phyloP scores from a whole-genome alignment of 2,113 vertebrate genomes.

The Fukomys damarensis region DNA sequence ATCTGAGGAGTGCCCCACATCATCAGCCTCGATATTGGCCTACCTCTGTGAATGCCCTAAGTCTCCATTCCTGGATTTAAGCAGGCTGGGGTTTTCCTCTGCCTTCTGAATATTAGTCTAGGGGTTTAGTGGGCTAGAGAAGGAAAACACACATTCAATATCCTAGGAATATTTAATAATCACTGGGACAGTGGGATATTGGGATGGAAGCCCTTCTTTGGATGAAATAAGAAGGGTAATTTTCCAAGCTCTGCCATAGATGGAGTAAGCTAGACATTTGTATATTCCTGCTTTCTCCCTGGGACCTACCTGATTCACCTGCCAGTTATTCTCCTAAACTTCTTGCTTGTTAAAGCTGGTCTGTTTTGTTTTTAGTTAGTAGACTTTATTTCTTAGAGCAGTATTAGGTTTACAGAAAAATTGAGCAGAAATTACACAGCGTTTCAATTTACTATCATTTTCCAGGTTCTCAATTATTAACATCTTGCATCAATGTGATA shows the following conservation, averaged over 20 bases:
- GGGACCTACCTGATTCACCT: not conserved
- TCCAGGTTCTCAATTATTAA: not conserved
- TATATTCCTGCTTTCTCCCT: slow-evolving; percentile 15
- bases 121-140: not conserved
- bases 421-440: not conserved
- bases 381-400: not conserved
- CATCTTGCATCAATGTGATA: not conserved
- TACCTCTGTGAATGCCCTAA: not conserved
- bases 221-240: not conserved
- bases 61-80: not conserved
- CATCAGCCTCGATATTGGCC: not conserved
- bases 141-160: not conserved
- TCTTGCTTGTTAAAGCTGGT: not conserved
- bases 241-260: not conserved
- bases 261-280: not conserved
- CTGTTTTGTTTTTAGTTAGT: slow-evolving; percentile 10
- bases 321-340: not conserved
- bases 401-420: slow-evolving; percentile 5
- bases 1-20: not conserved
- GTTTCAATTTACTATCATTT: not conserved
- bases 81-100: not conserved
- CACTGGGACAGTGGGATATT: not conserved
- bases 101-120: not conserved
- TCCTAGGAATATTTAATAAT: not conserved
- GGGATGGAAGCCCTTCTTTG: not conserved